Evolutionary conservation across 2,797 vertebrate genomes (phyloP).

Genomic region (Chelmon rostratus): DNA sequence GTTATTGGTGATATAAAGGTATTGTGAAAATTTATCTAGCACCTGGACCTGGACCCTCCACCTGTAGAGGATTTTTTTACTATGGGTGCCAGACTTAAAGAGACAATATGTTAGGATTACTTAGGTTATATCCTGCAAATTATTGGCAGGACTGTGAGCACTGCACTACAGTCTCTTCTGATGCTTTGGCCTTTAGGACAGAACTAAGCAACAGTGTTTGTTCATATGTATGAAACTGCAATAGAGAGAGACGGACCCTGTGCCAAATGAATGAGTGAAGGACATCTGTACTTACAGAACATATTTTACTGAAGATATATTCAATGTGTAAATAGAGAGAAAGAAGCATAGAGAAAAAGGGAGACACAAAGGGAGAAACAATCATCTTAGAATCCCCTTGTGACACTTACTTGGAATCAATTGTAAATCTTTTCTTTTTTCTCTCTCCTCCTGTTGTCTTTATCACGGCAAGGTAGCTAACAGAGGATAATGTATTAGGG

Average conservation of each 20-base stretch:
- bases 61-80: constrained; percentile 17
- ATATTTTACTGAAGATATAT: constrained; percentile 46
- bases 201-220: neutral
- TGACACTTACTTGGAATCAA: constrained; percentile 76
- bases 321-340: constrained; percentile 41
- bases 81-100: neutral
- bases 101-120: neutral
- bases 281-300: constrained; percentile 47
- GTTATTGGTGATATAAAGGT: neutral
- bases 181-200: neutral
- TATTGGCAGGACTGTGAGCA: neutral
- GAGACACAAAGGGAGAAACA: constrained; percentile 55
- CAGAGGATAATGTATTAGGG: constrained; percentile 89
- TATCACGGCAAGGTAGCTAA: constrained; percentile 86
- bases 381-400: constrained; percentile 68
- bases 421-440: constrained; percentile 64
- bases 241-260: neutral
- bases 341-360: constrained; percentile 7
- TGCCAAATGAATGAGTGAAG: constrained; percentile 52
- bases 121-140: constrained; percentile 5
- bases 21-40: constrained; percentile 14
- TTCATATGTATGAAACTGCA: constrained; percentile 16
- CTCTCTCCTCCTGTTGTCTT: constrained; percentile 69
- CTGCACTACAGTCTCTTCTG: neutral
- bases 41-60: neutral